A percentile compares a stretch with the other conserved stretches of the same genome.
phyloP scores from a whole-genome alignment of 2,113 vertebrate genomes.

The Numenius arquata region DNA sequence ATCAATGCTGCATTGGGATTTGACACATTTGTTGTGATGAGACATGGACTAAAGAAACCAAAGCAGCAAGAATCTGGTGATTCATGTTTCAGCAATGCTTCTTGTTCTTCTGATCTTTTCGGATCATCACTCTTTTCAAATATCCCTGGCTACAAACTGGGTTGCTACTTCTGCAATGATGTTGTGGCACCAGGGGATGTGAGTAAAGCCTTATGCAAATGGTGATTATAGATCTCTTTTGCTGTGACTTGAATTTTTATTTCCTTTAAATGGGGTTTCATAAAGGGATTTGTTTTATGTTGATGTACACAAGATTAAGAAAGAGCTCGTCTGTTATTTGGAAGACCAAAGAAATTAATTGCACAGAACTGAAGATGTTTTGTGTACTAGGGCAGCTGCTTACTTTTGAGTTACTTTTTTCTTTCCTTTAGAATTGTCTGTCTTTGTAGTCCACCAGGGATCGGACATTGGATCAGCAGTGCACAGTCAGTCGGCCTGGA shows the following conservation, averaged over 20 bases:
- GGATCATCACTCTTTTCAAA: slow-evolving; percentile 94
- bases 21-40: slow-evolving; percentile 99
- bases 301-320: not conserved
- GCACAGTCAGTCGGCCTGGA: slow-evolving; percentile 94
- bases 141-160: slow-evolving; percentile 94
- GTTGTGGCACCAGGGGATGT: slow-evolving; percentile 98
- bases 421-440: not conserved
- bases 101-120: slow-evolving; percentile 65
- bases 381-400: not conserved
- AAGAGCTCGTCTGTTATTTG: not conserved
- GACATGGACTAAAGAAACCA: slow-evolving; percentile 91
- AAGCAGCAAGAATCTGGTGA: slow-evolving; percentile 66
- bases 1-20: slow-evolving; percentile 96
- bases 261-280: not conserved
- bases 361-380: not conserved
- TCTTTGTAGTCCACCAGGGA: slow-evolving; percentile 90
- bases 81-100: slow-evolving; percentile 29
- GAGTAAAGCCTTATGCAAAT: slow-evolving; percentile 62
- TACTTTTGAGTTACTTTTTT: not conserved
- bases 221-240: not conserved
- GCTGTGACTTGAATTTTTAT: not conserved
- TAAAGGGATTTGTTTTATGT: not conserved
- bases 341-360: not conserved
- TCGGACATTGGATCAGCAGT: slow-evolving; percentile 96
- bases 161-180: slow-evolving; percentile 99